Evolutionary conservation across 1,140 invertebrate species (phyloP), one percentile per base, ranked within the genome.

Genomic region (Pissodes strobi): DNA sequence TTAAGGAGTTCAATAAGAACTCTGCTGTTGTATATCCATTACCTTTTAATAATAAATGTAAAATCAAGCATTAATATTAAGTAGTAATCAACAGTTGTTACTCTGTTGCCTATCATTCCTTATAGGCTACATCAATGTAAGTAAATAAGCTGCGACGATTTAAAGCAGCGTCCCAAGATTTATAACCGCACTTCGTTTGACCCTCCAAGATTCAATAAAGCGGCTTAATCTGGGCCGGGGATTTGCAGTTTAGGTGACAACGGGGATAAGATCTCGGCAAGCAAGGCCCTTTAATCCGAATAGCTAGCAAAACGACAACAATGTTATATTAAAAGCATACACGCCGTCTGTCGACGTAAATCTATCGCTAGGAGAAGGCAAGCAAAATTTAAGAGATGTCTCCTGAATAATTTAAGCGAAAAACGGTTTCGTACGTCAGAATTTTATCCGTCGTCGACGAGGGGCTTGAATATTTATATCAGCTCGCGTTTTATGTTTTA

Each of bases 211-310:
- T 62, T 62, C 60, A 62, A 62, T 62, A 62, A 62, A 62, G 60
- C 60, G 21, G 30, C 48, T 62, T 62, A 62, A 62, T 62, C 60
- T 53, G 49, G 60, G 38, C 23, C 46, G 19, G 55, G 43, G 60
- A 62, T 62, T 62, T 62, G 60, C 60, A 62, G 60, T 53, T 53
- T 45, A 62, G 49, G 60, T 62, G 60, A 62, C 60, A 62, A 62
- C 38, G 15, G 39, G 60, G 60, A 62, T 62, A 52, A 62, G 60
- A 62, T 62, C 60, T 39, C 39, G 37, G 49, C 60, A 62, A 62
- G 49, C 39, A 62, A 53, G 58, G 51, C 60, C 39, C 49, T 43
- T 45, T 62, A 62, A 62, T 62, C 60, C 49, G 60, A 17, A 62
- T 46, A 37, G 60, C 34, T 53, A 49, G 48, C 60, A 53, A 62